Base-by-base conservation (phyloP, 1,140 invertebrate genomes). In the Kradibia gibbosae region DNA sequence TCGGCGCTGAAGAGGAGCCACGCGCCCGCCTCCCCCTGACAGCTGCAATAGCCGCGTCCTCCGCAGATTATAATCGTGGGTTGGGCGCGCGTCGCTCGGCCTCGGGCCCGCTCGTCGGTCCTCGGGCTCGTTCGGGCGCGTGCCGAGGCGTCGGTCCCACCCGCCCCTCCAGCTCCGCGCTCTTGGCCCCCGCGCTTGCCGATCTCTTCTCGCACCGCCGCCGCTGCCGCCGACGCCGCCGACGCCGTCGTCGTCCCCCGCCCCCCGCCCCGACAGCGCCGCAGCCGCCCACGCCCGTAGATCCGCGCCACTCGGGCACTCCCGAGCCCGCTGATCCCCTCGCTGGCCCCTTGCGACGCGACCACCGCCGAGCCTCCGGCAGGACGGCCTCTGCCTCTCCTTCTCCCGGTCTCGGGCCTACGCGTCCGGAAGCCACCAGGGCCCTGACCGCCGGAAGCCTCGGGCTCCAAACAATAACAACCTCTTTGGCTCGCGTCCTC, bases 311-410 rank as follows among this genome's bases (percentile, higher is more conserved):
- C 20, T 17, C 28, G 8, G 31, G 28, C 25, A 13, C 31, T 34
- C 4, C 28, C 70, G 20, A 28, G 73, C 71, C 73, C n/a, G n/a
- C n/a, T n/a, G n/a, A n/a, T n/a, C n/a, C n/a, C n/a, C 76, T 81
- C 76, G 48, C 65, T 39, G 28, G 67, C 71, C 77, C 78, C 36
- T 80, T 74, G 81, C 75, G 70, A 36, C 75, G 77, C 67, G 76
- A 65, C 84, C 83, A 82, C 83, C 84, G 82, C 83, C 80, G 78
- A 83, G 62, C 81, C 73, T n/a, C 71, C 42, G 25, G n/a, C n/a
- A n/a, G n/a, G n/a, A 78, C 74, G 48, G 62, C 31, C 55, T 77
- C 55, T 53, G 62, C 31, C 55, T 77, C 55, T 53, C 22, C 15
- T 53, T 53, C 77, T 82, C 67, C 7, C 39, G n/a, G 5, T 22